These are phyloP conservation scores for Capromys pilorides DNA, from an alignment of 2,797 vertebrate species.

Conservation along the genomic window DNA sequence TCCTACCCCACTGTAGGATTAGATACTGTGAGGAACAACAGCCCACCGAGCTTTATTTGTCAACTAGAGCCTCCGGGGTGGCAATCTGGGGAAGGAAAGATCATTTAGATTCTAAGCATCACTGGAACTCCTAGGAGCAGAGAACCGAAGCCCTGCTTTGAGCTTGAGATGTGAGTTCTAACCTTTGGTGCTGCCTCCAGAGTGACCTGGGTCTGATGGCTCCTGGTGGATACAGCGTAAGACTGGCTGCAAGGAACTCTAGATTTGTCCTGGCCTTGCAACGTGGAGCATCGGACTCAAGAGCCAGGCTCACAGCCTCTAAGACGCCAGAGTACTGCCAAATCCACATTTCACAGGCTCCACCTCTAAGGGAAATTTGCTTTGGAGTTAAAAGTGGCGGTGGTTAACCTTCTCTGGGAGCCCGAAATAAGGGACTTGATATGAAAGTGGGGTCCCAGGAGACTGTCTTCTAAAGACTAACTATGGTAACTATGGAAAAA, in stretches of 20 bases:
- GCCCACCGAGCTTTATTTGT: slow-evolving; percentile 18
- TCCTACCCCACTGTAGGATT: not conserved
- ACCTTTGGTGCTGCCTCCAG: not conserved
- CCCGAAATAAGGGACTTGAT: not conserved
- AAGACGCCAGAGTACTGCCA: not conserved
- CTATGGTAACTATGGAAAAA: not conserved
- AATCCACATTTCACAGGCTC: not conserved
- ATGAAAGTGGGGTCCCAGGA: not conserved
- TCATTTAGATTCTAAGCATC: not conserved
- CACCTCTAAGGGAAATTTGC: not conserved
- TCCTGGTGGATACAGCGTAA: not conserved
- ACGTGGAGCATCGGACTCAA: not conserved
- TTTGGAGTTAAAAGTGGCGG: not conserved
- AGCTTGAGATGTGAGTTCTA: not conserved
- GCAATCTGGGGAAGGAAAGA: slow-evolving; percentile 4
- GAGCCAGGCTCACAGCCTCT: not conserved
- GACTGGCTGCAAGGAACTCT: not conserved
- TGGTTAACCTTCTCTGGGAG: not conserved
- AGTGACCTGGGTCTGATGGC: not conserved
- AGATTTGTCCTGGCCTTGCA: not conserved
- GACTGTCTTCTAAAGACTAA: not conserved
- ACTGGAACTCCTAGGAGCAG: not conserved
- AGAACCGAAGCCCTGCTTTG: not conserved
- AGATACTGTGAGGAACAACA: not conserved
- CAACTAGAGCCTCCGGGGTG: not conserved